Evolutionary conservation across 2,797 vertebrate species (phyloP), one percentile per base, ranked within the genome.

Genomic region (Rhinogobio ventralis): DNA sequence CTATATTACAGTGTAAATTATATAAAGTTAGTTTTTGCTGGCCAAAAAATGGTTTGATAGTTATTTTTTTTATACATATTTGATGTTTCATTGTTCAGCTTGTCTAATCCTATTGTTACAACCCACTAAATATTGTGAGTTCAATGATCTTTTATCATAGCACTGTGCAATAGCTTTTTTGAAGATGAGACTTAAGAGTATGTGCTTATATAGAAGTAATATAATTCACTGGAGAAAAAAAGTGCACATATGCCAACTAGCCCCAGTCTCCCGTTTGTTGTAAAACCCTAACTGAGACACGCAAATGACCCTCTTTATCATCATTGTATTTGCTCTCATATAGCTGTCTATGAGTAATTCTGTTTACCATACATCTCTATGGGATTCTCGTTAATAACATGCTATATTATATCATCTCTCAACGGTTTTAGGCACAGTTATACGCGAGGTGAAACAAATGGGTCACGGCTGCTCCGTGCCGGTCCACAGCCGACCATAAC

Each of bases 371-470:
- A 8, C 25, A 81, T 39, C 23, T 60, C 36, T 23, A 20, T 60
- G 36, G 19, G 36, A 71, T 28, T 60, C 51, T 45, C 19, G 17
- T 79, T 23, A 19, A 39, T 45, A 57, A 45, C 30, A 30, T 57
- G 10, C 36, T 28, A 7, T 25, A 36, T 45, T 14, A 20, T 30
- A 49, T 45, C 4, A 36, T 45, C 23, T 62, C 7, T 71, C 15
- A n/a, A 11, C 2, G 42, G 17, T 62, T 74, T 82, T 8, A 46
- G 46, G 6, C 30, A 39, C 55, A 51, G 51, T 64, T 62, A n/a
- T 30, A 25, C 4, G 55, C 30, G 57, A 45, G 20, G 60, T 66
- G 71, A 74, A 72, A 78, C 55, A 86, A 86, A 86, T 72, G 49
- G 60, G 39, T 84, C 81, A 74, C 30, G 46, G 36, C 67, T 73